Evolutionary conservation across 1,140 invertebrate genomes (phyloP), one percentile per base, ranked within the genome.

Genomic region (Pararge aegeria): DNA sequence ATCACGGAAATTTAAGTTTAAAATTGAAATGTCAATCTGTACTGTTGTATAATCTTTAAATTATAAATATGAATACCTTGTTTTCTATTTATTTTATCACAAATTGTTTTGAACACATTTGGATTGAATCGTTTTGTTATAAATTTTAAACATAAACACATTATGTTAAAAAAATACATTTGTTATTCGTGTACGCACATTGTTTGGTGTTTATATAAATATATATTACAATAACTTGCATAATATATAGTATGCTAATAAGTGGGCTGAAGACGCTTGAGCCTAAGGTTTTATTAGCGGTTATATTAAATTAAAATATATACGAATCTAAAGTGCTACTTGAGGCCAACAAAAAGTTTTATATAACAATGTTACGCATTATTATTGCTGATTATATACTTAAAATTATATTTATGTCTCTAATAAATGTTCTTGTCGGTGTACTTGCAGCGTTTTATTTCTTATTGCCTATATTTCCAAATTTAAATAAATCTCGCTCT

Each of bases 251-350:
- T 24, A 7, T 24, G 2, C 0, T 34, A 34, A 34, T 5, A 10
- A 34, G 10, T 34, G n/a, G 44, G 46, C 20, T 24, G 16, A 1
- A n/a, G 24, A 24, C 29, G 44, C 46, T 38, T 49, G 24, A 21
- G 30, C 30, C 30, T 34, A 12, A 38, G 34, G 48, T 48, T 58
- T 58, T 49, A 12, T 18, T 42, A 18, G 51, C 51, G 51, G 20
- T 42, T 42, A 42, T 42, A 16, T 18, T 9, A 42, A 42, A 13
- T 1, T 7, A 27, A 1, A 27, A 1, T 27, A 1, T 37, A 49
- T 49, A 48, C 24, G 24, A 56, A 38, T 40, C 48, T 42, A 55
- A 19, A 51, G 55, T 58, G 55, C 55, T 58, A 58, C 7, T 42
- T 51, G 55, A 18, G 55, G 55, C 55, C 55, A 58, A 58, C 9